Conservation (phyloP, 1,140 invertebrate species). For the Littorina saxatilis region DNA sequence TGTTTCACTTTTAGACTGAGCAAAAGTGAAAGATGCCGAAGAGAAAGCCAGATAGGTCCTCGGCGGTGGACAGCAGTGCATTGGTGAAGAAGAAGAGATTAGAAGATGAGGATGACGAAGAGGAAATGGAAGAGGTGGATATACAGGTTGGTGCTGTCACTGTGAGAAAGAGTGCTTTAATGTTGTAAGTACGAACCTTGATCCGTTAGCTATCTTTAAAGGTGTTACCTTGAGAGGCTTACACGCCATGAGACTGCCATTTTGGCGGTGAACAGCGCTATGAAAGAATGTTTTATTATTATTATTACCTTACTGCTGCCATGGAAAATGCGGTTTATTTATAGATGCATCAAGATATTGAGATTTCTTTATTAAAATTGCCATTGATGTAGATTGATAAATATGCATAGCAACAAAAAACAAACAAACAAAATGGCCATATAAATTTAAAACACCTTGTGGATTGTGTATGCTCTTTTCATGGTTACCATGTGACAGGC, state of each 20-base stretch:
- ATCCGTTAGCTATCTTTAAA: neutral
- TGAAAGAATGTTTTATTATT: no score
- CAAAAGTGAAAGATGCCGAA: neutral
- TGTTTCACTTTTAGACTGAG: no score
- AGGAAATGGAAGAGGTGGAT: slow-evolving; percentile 6
- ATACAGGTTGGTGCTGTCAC: neutral
- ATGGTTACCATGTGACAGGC: no score
- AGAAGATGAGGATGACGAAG: neutral
- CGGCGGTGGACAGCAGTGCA: neutral
- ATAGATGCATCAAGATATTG: neutral
- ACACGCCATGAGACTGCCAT: neutral
- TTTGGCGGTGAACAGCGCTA: neutral
- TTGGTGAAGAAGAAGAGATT: neutral
- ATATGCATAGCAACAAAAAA: no score
- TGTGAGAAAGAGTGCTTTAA: neutral
- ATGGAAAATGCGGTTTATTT: neutral
- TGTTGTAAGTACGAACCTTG: neutral
- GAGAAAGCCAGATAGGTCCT: slow-evolving; percentile 2
- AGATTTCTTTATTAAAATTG: no score
- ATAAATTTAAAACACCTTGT: no score
- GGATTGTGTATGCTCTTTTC: no score
- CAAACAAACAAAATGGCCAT: no score
- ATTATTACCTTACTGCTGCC: no score
- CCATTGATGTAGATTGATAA: no score
- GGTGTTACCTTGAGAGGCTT: neutral